phyloP scores from a whole-genome alignment of 1,140 invertebrate species.

The Oreohelix idahoensis region DNA sequence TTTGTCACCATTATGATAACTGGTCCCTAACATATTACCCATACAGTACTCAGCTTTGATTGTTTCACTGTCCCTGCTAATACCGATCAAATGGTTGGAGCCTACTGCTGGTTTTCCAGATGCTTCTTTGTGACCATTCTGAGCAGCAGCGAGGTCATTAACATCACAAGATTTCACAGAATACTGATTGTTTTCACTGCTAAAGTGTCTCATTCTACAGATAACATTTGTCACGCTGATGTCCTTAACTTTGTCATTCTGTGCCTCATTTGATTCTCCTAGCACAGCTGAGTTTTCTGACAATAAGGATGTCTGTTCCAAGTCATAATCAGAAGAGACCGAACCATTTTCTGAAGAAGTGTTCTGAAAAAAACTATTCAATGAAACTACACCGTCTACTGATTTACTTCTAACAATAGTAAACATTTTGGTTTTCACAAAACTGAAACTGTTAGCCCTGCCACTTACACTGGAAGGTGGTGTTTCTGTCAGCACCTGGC shows the following conservation, averaged over 20 bases:
- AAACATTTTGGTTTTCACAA: not conserved
- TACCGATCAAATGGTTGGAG: not conserved
- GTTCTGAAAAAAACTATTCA: not conserved
- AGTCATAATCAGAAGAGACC: not conserved
- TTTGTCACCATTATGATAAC: not conserved
- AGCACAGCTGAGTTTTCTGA: not conserved
- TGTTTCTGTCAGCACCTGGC: too few species aligned
- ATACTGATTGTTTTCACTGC: not conserved
- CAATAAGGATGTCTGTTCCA: slow-evolving; percentile 3
- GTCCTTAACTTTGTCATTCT: not conserved
- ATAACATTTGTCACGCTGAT: not conserved
- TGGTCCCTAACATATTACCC: not conserved
- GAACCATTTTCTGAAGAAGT: not conserved
- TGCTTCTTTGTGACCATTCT: not conserved
- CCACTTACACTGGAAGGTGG: not conserved
- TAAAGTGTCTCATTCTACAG: not conserved
- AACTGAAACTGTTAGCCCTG: not conserved
- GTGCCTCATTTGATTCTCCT: not conserved
- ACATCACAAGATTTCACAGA: not conserved
- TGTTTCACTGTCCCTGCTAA: not conserved
- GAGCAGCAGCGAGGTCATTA: not conserved
- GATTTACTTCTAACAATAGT: not conserved
- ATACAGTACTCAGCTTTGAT: not conserved
- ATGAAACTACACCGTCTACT: not conserved
- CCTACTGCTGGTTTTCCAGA: not conserved